phyloP scores from a whole-genome alignment of 2,113 vertebrate species.

The Dermatemys mawii region DNA sequence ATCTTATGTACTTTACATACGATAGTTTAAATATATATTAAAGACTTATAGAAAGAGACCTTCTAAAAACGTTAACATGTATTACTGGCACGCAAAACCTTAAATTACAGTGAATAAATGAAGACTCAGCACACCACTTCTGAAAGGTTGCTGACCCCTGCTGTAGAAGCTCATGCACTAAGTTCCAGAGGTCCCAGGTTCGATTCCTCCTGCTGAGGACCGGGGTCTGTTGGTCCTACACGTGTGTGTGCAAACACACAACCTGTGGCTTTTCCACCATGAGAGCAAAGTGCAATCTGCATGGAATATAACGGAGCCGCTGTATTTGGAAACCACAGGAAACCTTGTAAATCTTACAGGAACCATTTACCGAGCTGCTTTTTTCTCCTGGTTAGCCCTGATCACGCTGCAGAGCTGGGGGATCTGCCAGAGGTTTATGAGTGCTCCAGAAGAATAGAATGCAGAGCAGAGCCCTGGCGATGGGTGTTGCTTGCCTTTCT shows the following conservation, averaged over 20 bases:
- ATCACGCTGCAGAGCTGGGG: not conserved
- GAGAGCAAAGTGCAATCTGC: conserved; percentile 1
- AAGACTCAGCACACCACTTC: too few species aligned
- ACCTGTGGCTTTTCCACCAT: not conserved
- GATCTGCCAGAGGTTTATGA: conserved; percentile 5
- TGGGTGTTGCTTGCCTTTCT: not conserved
- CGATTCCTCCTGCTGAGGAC: too few species aligned
- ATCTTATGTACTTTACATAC: too few species aligned
- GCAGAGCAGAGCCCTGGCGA: not conserved
- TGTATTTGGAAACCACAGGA: not conserved
- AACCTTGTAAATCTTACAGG: not conserved
- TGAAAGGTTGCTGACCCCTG: too few species aligned
- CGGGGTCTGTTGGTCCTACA: too few species aligned
- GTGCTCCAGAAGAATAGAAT: not conserved
- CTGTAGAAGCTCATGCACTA: too few species aligned
- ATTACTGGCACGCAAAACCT: too few species aligned
- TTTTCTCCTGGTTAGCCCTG: not conserved
- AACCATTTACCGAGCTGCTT: not conserved
- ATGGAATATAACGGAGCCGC: not conserved
- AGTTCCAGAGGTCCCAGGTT: too few species aligned
- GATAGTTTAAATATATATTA: too few species aligned
- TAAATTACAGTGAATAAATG: too few species aligned
- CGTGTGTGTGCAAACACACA: not conserved
- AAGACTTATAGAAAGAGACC: too few species aligned
- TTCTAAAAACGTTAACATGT: too few species aligned